Evolutionary conservation across 92 coral and sea anemone genomes (phyloP).

Genomic region (Parazoanthus swiftii): DNA sequence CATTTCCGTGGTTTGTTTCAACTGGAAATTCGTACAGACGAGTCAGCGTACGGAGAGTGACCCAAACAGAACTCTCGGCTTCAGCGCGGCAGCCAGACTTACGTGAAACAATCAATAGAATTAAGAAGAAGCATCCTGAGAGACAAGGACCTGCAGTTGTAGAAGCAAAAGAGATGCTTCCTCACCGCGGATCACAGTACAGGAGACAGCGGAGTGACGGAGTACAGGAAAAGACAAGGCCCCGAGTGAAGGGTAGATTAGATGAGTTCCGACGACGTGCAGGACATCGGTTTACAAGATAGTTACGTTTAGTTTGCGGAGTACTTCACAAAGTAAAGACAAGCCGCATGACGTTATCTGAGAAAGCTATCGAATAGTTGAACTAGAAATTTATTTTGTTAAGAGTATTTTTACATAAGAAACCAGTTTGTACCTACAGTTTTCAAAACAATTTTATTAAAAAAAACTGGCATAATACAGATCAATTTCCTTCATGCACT

Average conservation of each 20-base stretch:
- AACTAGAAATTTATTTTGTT: neutral
- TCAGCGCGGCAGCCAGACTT: slow-evolving; percentile 5
- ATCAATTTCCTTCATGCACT: neutral
- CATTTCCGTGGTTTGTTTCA: neutral
- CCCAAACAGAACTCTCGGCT: neutral
- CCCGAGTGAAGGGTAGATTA: neutral
- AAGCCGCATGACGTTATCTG: no score
- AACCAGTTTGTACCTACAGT: neutral
- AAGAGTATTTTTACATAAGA: slow-evolving; percentile 11
- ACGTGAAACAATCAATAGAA: slow-evolving; percentile 22
- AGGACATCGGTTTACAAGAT: neutral
- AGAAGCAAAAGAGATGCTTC: slow-evolving; percentile 15
- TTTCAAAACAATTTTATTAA: neutral
- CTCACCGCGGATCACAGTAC: neutral
- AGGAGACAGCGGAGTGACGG: neutral
- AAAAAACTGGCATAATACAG: neutral
- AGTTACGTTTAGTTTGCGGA: neutral
- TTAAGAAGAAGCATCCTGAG: slow-evolving; percentile 27
- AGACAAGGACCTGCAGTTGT: slow-evolving; percentile 24
- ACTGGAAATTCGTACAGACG: slow-evolving; percentile 12
- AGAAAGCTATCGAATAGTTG: neutral
- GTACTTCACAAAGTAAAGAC: neutral
- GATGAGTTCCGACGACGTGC: slow-evolving; percentile 16
- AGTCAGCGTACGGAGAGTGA: neutral
- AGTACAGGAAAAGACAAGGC: neutral